Evolutionary conservation across 2,113 vertebrate genomes (phyloP).

Genomic region (Eulacestoma nigropectus): DNA sequence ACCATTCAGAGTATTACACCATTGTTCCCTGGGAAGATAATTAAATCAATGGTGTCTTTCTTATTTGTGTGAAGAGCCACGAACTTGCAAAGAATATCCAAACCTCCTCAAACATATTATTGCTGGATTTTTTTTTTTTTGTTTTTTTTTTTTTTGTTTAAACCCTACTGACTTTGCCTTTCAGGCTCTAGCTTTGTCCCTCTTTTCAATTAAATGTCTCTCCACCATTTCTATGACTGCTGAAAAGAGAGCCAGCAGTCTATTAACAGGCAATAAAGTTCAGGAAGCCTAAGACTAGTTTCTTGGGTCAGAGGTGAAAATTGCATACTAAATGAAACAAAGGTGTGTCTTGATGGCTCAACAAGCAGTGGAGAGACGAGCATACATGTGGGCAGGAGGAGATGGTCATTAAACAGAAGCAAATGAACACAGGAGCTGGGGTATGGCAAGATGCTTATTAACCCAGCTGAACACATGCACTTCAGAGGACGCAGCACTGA

Average conservation of each 20-base stretch:
- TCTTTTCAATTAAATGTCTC: slow-evolving; percentile 79
- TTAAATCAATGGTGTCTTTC: slow-evolving; percentile 65
- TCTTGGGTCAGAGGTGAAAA: slow-evolving; percentile 85
- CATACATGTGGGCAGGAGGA: slow-evolving; percentile 56
- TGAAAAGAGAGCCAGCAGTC: slow-evolving; percentile 81
- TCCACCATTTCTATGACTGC: slow-evolving; percentile 77
- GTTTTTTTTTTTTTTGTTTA: slow-evolving; percentile 4
- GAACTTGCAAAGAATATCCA: slow-evolving; percentile 67
- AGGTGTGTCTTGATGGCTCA: slow-evolving; percentile 79
- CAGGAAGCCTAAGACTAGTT: slow-evolving; percentile 84
- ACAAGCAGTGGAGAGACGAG: slow-evolving; percentile 61
- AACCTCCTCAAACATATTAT: slow-evolving; percentile 70
- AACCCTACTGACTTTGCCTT: slow-evolving; percentile 68
- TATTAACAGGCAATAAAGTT: slow-evolving; percentile 88
- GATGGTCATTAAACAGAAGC: slow-evolving; percentile 67
- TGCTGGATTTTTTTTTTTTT: slow-evolving; percentile 16
- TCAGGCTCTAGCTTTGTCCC: slow-evolving; percentile 72
- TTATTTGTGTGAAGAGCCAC: slow-evolving; percentile 55
- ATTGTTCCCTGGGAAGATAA: slow-evolving; percentile 70
- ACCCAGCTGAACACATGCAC: neutral
- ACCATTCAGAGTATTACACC: slow-evolving; percentile 65
- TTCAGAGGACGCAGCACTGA: neutral
- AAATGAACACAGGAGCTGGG: slow-evolving; percentile 31
- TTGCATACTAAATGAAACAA: slow-evolving; percentile 81
- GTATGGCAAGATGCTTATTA: neutral